Base-by-base conservation (phyloP, 2,113 vertebrate genomes). In the Centropus bengalensis region DNA sequence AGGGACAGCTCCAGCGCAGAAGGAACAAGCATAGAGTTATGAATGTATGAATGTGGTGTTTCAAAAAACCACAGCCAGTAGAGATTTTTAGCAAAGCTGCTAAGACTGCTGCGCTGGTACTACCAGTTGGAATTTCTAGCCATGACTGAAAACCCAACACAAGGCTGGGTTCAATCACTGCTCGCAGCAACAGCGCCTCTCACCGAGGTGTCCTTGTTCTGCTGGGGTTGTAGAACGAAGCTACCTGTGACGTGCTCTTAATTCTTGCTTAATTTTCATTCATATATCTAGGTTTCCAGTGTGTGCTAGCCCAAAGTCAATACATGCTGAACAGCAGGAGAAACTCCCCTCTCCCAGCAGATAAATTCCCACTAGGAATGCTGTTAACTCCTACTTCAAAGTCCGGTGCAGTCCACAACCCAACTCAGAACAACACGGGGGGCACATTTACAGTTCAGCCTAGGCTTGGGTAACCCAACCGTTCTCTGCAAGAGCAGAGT, bases 251-350 rank as follows among this genome's bases (percentile, higher is more conserved):
- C 19, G 55, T 64, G 19, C 32, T n/a, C 32, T 9, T 8, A 77
- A 70, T 47, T 63, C 69, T 36, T 36, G 36, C 36, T 36, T 36
- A 36, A 36, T 36, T 36, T 36, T 36, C 36, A 36, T 36, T 36
- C 1, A 0, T 7, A 33, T 12, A 18, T 33, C 22, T 59, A 20
- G 5, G 44, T 76, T 88, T 83, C 38, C 10, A 62, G 9, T 0
- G 0, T 33, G 32, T 0, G 13, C 11, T 44, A 3, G 6, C 33
- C 52, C 45, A 45, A 76, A 74, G 27, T 10, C 60, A 74, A 14
- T 21, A 54, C 23, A 15, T 14, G 14, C 30, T 71, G 30, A 77
- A 38, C 13, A 66, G 20, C 14, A 45, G 60, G 30, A 74, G 42
- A 70, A 64, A 38, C 63, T 14, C n/a, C 11, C 73, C 23, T 32